Evolutionary conservation across 2,113 vertebrate species (phyloP).

Genomic region (Crotalus viridis): DNA sequence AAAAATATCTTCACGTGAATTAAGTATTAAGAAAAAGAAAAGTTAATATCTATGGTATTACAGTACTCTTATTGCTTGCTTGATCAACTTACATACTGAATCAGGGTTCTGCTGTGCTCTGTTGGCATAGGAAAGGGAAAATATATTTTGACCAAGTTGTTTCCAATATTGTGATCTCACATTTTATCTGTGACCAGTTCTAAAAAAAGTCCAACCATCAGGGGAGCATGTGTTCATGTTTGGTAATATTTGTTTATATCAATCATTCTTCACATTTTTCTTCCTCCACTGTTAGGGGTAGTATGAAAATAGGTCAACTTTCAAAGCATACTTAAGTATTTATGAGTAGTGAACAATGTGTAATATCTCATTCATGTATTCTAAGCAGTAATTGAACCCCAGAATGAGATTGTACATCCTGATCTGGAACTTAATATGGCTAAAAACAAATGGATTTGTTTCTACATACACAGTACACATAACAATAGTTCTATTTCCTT

Average conservation of each 20-base stretch:
- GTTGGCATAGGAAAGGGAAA: background rate
- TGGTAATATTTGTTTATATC: background rate
- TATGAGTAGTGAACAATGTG: background rate
- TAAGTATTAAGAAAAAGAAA: background rate
- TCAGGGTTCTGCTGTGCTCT: background rate
- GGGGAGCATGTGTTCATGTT: background rate
- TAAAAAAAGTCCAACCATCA: background rate
- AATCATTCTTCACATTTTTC: background rate
- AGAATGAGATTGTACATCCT: background rate
- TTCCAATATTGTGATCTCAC: background rate
- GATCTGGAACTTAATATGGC: background rate
- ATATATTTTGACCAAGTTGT: background rate
- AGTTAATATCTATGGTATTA: background rate
- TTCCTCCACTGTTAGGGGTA: background rate
- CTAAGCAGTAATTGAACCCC: background rate
- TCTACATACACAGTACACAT: background rate
- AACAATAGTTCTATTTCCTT: background rate
- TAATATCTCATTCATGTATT: background rate
- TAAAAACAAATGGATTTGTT: background rate
- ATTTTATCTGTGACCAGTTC: background rate
- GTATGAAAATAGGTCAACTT: background rate
- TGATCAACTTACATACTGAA: background rate
- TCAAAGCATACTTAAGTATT: background rate
- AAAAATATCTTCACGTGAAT: background rate
- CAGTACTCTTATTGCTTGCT: background rate